A percentile compares a stretch with the other conserved stretches of the same genome.
These are phyloP conservation scores for Hydrolagus colliei DNA, from an alignment of 2,797 vertebrate species.

Conservation along the genomic window DNA sequence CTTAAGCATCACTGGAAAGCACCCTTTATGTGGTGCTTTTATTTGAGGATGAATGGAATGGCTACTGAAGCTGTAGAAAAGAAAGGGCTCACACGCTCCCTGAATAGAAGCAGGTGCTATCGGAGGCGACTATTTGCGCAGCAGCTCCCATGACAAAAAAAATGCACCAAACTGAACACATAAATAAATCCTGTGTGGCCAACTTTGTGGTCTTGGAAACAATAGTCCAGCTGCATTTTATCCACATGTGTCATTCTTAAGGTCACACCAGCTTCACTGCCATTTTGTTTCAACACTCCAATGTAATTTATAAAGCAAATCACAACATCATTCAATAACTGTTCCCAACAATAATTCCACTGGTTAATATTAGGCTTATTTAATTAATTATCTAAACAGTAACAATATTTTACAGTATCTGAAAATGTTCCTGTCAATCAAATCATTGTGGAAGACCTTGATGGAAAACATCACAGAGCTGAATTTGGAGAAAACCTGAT, in stretches of 20 bases:
- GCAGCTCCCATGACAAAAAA: constrained; percentile 55
- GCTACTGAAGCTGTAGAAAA: constrained; percentile 48
- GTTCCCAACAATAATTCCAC: constrained; percentile 36
- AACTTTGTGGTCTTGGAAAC: constrained; percentile 45
- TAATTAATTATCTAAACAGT: constrained; percentile 32
- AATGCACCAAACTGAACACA: constrained; percentile 48
- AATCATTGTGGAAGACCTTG: too few species aligned
- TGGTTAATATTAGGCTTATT: not conserved
- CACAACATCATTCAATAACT: constrained; percentile 24
- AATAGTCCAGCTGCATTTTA: constrained; percentile 60
- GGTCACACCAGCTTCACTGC: constrained; percentile 52
- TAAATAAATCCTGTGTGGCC: constrained; percentile 59
- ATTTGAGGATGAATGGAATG: constrained; percentile 59
- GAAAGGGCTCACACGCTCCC: constrained; percentile 35
- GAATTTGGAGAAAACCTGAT: too few species aligned
- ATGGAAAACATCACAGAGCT: too few species aligned
- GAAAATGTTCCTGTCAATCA: too few species aligned
- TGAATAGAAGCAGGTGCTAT: constrained; percentile 67
- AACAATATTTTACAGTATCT: not conserved
- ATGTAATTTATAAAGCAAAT: constrained; percentile 35
- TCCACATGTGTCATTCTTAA: constrained; percentile 56
- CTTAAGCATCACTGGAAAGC: constrained; percentile 47
- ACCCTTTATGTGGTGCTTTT: constrained; percentile 52
- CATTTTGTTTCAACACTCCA: constrained; percentile 27
- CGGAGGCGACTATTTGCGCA: constrained; percentile 61